Evolutionary conservation across 2,888 invertebrate genomes (phyloP).

Genomic region (Himalopsyche tibetana): DNA sequence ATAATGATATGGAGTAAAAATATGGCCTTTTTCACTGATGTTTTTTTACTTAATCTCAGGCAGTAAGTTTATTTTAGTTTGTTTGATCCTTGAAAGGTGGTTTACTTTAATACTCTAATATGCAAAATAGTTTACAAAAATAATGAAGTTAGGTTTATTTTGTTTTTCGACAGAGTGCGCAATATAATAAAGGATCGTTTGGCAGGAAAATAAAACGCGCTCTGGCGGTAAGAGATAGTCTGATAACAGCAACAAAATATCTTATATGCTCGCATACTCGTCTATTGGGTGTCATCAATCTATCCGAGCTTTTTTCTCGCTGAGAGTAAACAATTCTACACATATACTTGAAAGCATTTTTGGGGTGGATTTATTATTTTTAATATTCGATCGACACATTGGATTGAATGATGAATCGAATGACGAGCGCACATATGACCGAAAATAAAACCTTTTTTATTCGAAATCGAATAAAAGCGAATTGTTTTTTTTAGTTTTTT

Average conservation of each 20-base stretch:
- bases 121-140: not conserved
- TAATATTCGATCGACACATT: not conserved
- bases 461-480: no score
- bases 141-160: not conserved
- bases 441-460: no score
- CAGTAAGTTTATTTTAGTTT: no score
- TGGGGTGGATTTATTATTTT: constrained; percentile 15
- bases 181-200: not conserved
- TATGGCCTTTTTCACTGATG: no score
- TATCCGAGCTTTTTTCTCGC: constrained; percentile 8
- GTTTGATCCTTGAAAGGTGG: no score
- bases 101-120: no score
- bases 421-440: not conserved
- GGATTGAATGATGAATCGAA: not conserved
- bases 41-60: no score
- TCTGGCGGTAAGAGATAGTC: constrained; percentile 3
- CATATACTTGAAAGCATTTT: constrained; percentile 6
- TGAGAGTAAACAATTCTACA: not conserved
- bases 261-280: constrained; percentile 6
- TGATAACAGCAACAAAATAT: constrained; percentile 31
- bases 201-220: constrained; percentile 1
- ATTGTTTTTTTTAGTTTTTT: no score
- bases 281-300: constrained; percentile 43
- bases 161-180: not conserved
- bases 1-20: no score